Percentiles rank a stretch among this genome's conserved stretches.
Evolutionary conservation across 2,797 vertebrate genomes (phyloP).

Genomic region (Aeoliscus strigatus): DNA sequence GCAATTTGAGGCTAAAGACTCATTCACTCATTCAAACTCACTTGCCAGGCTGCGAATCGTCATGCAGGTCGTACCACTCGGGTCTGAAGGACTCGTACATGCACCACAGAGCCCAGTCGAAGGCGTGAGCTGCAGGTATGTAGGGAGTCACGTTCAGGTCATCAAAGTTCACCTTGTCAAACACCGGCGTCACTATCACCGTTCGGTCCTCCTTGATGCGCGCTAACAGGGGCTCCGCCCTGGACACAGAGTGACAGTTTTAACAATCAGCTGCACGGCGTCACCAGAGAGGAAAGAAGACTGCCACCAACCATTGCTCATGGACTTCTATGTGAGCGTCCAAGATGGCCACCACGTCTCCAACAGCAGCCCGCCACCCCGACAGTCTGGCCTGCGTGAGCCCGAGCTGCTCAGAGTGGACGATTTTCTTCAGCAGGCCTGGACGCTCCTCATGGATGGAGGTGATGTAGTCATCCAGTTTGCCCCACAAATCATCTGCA

Average conservation of each 20-base stretch:
- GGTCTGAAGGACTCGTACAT: conserved; percentile 63
- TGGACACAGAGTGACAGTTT: conserved; percentile 38
- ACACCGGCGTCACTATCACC: conserved; percentile 73
- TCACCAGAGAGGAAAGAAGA: neutral
- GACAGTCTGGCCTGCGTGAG: conserved; percentile 75
- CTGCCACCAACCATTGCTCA: conserved; percentile 57
- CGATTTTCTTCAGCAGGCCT: conserved; percentile 63
- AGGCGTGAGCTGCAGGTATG: conserved; percentile 44
- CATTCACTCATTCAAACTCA: too few relatives aligned
- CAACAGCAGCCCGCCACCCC: conserved; percentile 68
- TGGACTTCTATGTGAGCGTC: conserved; percentile 81
- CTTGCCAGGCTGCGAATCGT: conserved; percentile 71
- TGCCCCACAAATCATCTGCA: conserved; percentile 64
- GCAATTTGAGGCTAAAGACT: too few relatives aligned
- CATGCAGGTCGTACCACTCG: conserved; percentile 68
- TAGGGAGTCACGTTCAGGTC: conserved; percentile 62
- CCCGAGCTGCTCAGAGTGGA: conserved; percentile 67
- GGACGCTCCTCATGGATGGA: conserved; percentile 54
- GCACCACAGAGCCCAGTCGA: conserved; percentile 81
- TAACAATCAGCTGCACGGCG: too few relatives aligned
- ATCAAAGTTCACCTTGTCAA: conserved; percentile 72
- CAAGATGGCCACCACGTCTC: conserved; percentile 78
- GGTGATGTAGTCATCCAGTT: conserved; percentile 56
- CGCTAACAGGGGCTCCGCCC: conserved; percentile 79
- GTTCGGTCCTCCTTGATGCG: conserved; percentile 76